Evolutionary conservation across 2,888 invertebrate genomes (phyloP).

Genomic region (Sisyra terminalis): DNA sequence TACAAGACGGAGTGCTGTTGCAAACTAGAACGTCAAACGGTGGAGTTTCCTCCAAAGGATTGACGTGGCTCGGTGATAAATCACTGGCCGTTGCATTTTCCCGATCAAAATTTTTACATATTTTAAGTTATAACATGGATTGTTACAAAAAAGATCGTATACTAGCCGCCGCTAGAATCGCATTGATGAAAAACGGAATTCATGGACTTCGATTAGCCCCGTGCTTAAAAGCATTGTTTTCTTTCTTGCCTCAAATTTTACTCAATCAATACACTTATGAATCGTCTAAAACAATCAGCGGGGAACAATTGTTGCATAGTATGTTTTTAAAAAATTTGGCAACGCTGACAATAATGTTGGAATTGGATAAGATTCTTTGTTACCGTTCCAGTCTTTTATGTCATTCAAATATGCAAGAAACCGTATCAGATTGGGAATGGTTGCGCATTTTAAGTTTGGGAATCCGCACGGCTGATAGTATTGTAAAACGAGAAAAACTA

Average conservation of each 20-base stretch:
- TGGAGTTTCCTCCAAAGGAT: conserved; percentile 27
- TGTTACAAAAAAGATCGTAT: conserved; percentile 27
- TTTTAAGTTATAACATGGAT: conserved; percentile 29
- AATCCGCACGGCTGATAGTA: conserved; percentile 34
- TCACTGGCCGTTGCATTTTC: conserved; percentile 34
- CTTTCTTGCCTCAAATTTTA: conserved; percentile 31
- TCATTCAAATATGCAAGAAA: conserved; percentile 20
- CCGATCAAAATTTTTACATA: conserved; percentile 32
- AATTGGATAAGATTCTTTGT: conserved; percentile 34
- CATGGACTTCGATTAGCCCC: conserved; percentile 33
- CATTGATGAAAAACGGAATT: conserved; percentile 33
- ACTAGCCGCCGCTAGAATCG: conserved; percentile 31
- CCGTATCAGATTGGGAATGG: conserved; percentile 36
- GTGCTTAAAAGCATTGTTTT: conserved; percentile 30
- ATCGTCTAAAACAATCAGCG: conserved; percentile 35
- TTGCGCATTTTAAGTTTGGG: conserved; percentile 35
- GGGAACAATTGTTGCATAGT: conserved; percentile 39
- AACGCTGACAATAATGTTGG: conserved; percentile 33
- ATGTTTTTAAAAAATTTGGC: conserved; percentile 38
- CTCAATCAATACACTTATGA: conserved; percentile 35
- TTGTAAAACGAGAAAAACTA: conserved; percentile 30
- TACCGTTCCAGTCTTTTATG: conserved; percentile 31
- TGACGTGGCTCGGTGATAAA: conserved; percentile 32
- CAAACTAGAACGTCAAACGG: conserved; percentile 33
- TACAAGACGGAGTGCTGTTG: conserved; percentile 36